Conservation (phyloP, 2,113 vertebrate species). For the Pitta sordida region DNA sequence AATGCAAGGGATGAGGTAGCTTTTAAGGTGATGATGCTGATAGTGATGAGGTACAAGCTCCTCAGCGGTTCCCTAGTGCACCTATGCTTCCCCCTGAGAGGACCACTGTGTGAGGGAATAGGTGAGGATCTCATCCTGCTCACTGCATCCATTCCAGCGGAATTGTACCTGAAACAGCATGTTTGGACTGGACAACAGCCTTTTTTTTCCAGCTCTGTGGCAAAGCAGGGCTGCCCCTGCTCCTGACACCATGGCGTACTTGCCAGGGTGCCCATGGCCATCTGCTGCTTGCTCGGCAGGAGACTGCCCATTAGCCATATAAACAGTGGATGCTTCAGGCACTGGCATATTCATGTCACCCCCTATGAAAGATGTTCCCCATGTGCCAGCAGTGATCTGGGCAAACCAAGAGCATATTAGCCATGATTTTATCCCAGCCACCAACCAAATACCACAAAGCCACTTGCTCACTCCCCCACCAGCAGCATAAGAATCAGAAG, state of each 20-base stretch:
- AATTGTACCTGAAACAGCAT: background rate
- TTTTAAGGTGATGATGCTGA: background rate
- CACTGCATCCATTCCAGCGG: background rate
- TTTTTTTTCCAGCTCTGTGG: background rate
- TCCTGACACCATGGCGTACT: background rate
- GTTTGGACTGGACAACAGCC: background rate
- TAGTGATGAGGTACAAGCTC: background rate
- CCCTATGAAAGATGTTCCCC: fast-evolving
- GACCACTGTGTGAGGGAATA: background rate
- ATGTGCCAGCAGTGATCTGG: fast-evolving
- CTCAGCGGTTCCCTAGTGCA: background rate
- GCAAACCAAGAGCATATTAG: background rate
- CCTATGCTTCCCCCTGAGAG: background rate
- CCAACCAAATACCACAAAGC: background rate
- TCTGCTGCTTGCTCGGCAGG: background rate
- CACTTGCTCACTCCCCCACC: background rate
- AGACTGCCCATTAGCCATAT: background rate
- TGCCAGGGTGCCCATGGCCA: too few relatives aligned
- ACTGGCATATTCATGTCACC: background rate
- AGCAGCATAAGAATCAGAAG: background rate
- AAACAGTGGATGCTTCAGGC: background rate
- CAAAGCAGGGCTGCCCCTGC: background rate
- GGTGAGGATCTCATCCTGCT: background rate
- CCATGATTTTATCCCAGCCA: background rate
- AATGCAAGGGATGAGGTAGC: background rate